Evolutionary conservation across 2,113 vertebrate species (phyloP), one percentile per base, ranked within the genome.

Genomic region (Zingel zingel): DNA sequence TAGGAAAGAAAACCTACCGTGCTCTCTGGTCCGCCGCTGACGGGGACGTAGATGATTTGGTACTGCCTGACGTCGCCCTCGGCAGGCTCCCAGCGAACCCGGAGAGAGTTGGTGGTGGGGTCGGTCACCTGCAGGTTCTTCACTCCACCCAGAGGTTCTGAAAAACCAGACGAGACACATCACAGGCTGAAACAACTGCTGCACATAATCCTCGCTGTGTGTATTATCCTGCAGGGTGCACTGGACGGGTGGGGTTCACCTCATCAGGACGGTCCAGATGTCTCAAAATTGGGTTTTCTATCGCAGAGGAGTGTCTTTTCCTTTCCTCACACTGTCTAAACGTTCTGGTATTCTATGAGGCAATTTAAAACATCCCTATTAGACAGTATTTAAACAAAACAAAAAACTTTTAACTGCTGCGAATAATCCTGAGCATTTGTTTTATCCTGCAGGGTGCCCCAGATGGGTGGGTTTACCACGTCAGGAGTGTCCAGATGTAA

Each of bases 61-160:
- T 99, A 99, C 62, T 97, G 96, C 0, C 96, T 95, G 72, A 97
- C 97, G 62, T 94, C 97, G 45, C 98, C 97, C 58, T 98, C 97
- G 0, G 98, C 97, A 0, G 98, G 96, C 79, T 98, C 97, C 98
- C 98, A 99, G 79, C 96, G 95, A 18, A 98, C 93, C 23, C 93
- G 96, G 81, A 99, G 82, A 2, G 97, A 96, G 93, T 93, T 99
- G 78, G 96, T 96, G 50, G 97, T 97, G 43, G 97, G 97, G 81
- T 99, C 97, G 12, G 95, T 97, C 39, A 98, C 97, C 83, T 97
- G 87, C 10, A 99, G 94, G 33, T 98, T 98, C 91, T 87, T 97
- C 77, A 98, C 97, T 1, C 96, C 97, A 14, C 96, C 96, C 75
- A 98, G 93, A 81, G 97, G 95, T 86, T 95, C 98, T 99, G 91